Evolutionary conservation across 37 sponge, comb jelly and placozoan genomes (phyloP).

Genomic region (Chondrosia reniformis): DNA sequence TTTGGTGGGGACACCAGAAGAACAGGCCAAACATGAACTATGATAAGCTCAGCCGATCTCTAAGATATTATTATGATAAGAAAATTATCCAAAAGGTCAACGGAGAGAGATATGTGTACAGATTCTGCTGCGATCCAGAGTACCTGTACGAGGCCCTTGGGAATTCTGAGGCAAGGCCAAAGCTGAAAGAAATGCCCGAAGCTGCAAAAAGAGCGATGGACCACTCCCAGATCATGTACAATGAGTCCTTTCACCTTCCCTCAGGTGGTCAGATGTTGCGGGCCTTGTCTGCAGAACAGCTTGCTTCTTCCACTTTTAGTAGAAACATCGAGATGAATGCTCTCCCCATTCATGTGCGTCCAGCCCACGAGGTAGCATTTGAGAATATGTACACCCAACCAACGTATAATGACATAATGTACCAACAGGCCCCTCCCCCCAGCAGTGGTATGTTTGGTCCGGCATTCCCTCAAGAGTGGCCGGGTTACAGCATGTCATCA

Average conservation of each 20-base stretch:
- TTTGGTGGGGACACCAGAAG: constrained; percentile 88
- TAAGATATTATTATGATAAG: constrained; percentile 87
- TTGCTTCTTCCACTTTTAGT: background rate
- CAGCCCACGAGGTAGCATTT: background rate
- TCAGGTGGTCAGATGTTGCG: constrained; percentile 10
- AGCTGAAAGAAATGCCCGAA: constrained; percentile 64
- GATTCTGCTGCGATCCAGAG: constrained; percentile 74
- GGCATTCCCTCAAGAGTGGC: no score
- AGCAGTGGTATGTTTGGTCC: no score
- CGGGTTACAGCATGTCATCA: no score
- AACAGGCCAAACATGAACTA: constrained; percentile 86
- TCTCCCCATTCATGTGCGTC: background rate
- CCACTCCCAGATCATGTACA: background rate
- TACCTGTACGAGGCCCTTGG: constrained; percentile 67
- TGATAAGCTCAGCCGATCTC: constrained; percentile 83
- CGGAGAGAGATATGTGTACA: constrained; percentile 79
- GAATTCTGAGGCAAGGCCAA: constrained; percentile 55
- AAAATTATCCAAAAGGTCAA: constrained; percentile 75
- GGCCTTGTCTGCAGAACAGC: constrained; percentile 13
- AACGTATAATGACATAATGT: no score
- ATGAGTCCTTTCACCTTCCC: background rate
- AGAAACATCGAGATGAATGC: constrained; percentile 7
- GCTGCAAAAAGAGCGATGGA: constrained; percentile 17
- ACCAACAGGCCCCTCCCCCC: no score
- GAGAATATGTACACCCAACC: no score